Conservation (phyloP, 1,140 invertebrate genomes). For the Musca vetustissima region DNA sequence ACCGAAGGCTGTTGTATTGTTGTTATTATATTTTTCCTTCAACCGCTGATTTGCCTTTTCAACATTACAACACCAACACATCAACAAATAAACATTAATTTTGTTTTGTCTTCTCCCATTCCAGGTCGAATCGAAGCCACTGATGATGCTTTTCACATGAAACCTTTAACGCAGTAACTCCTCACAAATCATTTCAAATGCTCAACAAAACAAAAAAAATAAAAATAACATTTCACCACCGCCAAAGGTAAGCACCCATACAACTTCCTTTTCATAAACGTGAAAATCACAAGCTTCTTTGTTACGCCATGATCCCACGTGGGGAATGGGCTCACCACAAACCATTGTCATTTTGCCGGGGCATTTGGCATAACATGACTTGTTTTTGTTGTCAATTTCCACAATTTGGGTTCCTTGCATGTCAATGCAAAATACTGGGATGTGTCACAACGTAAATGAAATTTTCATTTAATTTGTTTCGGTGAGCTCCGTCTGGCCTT, state of each 20-base stretch:
- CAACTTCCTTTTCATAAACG: neutral
- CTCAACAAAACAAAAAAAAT: neutral
- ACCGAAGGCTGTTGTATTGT: neutral
- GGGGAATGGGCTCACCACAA: neutral
- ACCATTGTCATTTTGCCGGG: neutral
- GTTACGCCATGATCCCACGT: too few relatives aligned
- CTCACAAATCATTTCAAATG: conserved; percentile 7
- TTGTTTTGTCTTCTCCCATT: neutral
- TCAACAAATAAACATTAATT: conserved; percentile 24
- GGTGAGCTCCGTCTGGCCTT: too few relatives aligned
- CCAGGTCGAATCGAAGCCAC: too few relatives aligned
- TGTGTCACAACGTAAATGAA: too few relatives aligned
- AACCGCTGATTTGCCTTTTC: conserved; percentile 13
- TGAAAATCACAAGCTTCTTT: too few relatives aligned
- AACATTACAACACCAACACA: conserved; percentile 15
- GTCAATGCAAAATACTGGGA: too few relatives aligned
- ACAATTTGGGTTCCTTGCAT: too few relatives aligned
- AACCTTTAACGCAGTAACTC: neutral
- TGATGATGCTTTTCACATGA: neutral
- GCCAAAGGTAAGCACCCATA: neutral
- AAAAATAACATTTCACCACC: conserved; percentile 4
- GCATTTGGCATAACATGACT: too few relatives aligned
- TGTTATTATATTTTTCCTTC: neutral
- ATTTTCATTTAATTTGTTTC: conserved; percentile 17
- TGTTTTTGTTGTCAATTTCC: neutral